Evolutionary conservation across 2,888 invertebrate genomes (phyloP), one percentile per base, ranked within the genome.

Genomic region (Adelphocoris suturalis): DNA sequence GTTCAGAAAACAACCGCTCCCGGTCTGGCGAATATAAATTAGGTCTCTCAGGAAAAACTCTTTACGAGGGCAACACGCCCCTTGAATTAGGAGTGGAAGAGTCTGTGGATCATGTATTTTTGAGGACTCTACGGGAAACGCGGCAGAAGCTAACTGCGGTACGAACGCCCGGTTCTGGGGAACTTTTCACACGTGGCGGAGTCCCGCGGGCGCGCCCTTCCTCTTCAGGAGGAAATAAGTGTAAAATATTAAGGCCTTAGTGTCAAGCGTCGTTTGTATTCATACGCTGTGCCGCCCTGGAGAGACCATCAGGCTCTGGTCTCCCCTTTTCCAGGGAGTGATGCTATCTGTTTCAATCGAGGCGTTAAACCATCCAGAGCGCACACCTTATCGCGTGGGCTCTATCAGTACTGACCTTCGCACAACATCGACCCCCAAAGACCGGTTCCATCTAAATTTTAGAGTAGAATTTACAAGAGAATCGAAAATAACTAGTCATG

Each of bases 191-290:
- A 37, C 37, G 37, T 37, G 37, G 37, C 37, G 37, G 37, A 7
- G 1, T 23, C 68, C 68, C 68, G 68, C 13, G 68, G 68, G 68
- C 68, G 9, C 61, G 9, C 19, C 23, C 68, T 68, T 23, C 19
- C 68, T 23, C 68, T 68, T 68, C 68, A 68, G 52, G 19, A 27
- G 82, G 82, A 23, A 81, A 81, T 82, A 82, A 82, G 82, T 52
- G 52, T 82, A 52, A 82, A 82, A 82, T 82, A 82, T 82, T 82
- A 82, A 82, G 52, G 82, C 19, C 13, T 82, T 82, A 82, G 82
- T 82, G 82, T 82, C 82, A 82, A 27, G 23, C 68, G 47, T 82
- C 48, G 82, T 82, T 82, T 82, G 82, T 82, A 82, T 82, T 82
- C 82, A 82, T 82, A 52, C 82, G 48, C 48, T 27, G 82, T 23